A percentile compares a stretch with the other conserved stretches of the same genome.
These are phyloP conservation scores for Celastrina argiolus DNA, from an alignment of 2,888 invertebrate genomes.

Conservation along the genomic window DNA sequence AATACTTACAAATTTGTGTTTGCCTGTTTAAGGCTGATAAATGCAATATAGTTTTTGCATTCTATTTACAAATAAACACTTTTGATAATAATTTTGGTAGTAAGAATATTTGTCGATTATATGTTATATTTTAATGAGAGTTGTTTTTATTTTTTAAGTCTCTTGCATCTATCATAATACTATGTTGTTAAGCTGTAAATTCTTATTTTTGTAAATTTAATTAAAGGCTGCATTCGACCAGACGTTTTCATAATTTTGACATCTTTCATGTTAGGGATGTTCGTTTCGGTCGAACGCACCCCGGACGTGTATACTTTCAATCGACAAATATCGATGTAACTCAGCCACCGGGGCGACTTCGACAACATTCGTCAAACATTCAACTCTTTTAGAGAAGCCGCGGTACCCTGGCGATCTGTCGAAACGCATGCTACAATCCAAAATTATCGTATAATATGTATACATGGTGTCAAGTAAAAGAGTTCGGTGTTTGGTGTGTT, in stretches of 20 bases:
- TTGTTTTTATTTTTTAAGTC: background rate
- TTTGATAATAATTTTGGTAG: background rate
- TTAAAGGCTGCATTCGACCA: background rate
- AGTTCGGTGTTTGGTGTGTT: conserved; percentile 82
- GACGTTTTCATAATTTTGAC: background rate
- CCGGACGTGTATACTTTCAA: background rate
- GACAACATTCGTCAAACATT: conserved; percentile 78
- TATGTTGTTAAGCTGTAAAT: background rate
- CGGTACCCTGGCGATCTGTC: conserved; percentile 58
- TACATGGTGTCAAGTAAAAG: conserved; percentile 52
- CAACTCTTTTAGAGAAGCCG: conserved; percentile 72
- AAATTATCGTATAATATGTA: conserved; percentile 47
- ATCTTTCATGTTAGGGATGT: background rate
- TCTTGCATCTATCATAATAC: background rate
- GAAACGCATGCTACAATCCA: conserved; percentile 43
- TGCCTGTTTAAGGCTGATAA: background rate
- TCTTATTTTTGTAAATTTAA: background rate
- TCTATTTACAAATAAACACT: background rate
- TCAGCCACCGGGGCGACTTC: conserved; percentile 34
- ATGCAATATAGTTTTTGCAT: background rate
- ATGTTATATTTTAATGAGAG: background rate
- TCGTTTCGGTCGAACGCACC: background rate
- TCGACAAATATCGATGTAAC: conserved; percentile 18
- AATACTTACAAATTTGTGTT: conserved; percentile 18
- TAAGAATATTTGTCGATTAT: conserved; percentile 4